Percentiles rank a stretch among this genome's conserved stretches.
phyloP scores from a whole-genome alignment of 1,140 invertebrate species.

The Bombus terrestris region DNA sequence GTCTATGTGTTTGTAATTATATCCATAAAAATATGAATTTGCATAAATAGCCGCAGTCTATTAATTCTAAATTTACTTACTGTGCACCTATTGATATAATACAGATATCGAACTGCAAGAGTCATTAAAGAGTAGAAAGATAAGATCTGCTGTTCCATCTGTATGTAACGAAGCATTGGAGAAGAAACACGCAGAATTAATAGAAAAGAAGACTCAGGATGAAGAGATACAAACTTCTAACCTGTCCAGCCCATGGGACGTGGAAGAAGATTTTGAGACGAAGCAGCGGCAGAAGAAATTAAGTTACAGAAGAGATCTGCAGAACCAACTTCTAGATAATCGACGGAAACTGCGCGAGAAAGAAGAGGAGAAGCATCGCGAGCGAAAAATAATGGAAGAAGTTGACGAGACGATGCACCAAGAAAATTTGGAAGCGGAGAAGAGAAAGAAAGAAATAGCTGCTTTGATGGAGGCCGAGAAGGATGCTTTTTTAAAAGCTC shows the following conservation, averaged over 20 bases:
- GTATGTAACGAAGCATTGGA: not conserved
- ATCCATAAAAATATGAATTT: no score
- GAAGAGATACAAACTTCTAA: not conserved
- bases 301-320: constrained; percentile 24
- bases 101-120: constrained; percentile 37
- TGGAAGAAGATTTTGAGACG: not conserved
- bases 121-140: not conserved
- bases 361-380: constrained; percentile 39
- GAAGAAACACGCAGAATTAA: not conserved
- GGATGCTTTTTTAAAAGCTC: constrained; percentile 29
- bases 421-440: constrained; percentile 12
- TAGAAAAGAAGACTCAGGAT: not conserved
- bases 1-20: no score
- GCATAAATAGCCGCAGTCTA: no score
- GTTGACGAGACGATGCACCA: not conserved
- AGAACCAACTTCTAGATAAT: constrained; percentile 43
- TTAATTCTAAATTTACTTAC: not conserved
- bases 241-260: not conserved
- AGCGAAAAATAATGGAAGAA: constrained; percentile 48
- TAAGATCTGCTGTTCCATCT: not conserved
- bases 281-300: not conserved
- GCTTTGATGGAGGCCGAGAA: constrained; percentile 32
- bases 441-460: not conserved
- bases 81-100: not conserved
- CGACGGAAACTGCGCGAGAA: constrained; percentile 24